Conservation (phyloP, 2,797 vertebrate genomes). For the Tauraco hartlaubi region DNA sequence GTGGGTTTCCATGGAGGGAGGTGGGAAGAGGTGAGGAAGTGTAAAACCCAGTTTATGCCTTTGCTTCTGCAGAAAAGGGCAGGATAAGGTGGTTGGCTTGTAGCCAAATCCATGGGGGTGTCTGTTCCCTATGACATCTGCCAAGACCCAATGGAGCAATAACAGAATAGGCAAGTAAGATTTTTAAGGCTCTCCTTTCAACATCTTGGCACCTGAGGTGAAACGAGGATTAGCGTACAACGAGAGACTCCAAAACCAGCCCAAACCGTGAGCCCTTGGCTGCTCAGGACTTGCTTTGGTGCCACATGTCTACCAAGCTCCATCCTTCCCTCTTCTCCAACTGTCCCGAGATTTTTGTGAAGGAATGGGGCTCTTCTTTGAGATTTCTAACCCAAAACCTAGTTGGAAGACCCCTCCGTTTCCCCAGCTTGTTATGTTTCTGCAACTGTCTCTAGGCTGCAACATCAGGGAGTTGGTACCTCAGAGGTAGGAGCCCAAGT, state of each 20-base stretch:
- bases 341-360: neutral
- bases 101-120: neutral
- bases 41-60: neutral
- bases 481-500: neutral
- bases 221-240: neutral
- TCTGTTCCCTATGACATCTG: neutral
- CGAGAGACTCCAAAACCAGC: neutral
- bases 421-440: neutral
- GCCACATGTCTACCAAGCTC: neutral
- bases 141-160: neutral
- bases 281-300: fast-evolving
- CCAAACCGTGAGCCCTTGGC: neutral
- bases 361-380: neutral
- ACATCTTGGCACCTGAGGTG: neutral
- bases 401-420: neutral
- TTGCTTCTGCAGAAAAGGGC: neutral
- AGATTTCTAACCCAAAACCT: neutral
- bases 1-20: neutral
- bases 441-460: neutral
- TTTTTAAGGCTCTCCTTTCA: neutral
- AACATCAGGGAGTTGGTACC: neutral
- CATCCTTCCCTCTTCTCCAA: neutral
- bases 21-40: neutral
- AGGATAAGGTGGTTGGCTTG: neutral
- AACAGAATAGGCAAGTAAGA: neutral